A percentile compares a stretch with the other conserved stretches of the same genome.
These are phyloP conservation scores for Cerastis rubricosa DNA, from an alignment of 2,888 invertebrate genomes.

Conservation along the genomic window DNA sequence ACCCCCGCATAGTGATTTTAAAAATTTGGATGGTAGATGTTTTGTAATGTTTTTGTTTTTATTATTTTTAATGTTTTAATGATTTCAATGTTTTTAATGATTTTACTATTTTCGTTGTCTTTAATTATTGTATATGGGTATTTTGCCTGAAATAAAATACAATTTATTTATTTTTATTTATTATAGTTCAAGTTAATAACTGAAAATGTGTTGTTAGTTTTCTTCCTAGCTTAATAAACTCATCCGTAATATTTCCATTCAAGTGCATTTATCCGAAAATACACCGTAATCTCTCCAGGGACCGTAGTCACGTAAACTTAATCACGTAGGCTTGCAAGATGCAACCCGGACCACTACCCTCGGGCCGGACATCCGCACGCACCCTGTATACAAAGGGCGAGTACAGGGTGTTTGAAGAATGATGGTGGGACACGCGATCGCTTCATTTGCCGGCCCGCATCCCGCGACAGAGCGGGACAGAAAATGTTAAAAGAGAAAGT, in stretches of 20 bases:
- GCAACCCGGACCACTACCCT: constrained; percentile 29
- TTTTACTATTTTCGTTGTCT: too few species aligned
- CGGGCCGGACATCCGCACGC: constrained; percentile 57
- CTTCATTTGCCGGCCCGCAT: constrained; percentile 85
- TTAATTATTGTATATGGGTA: too few species aligned
- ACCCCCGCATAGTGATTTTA: too few species aligned
- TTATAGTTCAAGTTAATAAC: not conserved
- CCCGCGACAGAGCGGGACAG: constrained; percentile 63
- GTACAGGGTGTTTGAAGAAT: constrained; percentile 81
- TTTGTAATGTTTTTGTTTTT: too few species aligned
- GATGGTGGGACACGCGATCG: constrained; percentile 84
- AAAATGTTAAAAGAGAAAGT: constrained; percentile 54
- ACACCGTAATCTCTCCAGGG: not conserved
- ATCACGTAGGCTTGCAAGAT: constrained; percentile 30
- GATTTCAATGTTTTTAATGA: too few species aligned
- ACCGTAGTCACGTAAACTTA: constrained; percentile 10
- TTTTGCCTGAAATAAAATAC: too few species aligned
- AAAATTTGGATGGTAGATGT: too few species aligned
- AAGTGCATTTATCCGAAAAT: not conserved
- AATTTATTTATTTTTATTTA: too few species aligned
- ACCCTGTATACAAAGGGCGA: constrained; percentile 73
- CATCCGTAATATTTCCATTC: not conserved
- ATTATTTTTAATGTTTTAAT: too few species aligned
- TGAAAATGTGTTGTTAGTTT: not conserved
- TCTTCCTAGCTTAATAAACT: not conserved